Percentiles rank a stretch among this genome's conserved stretches.
Evolutionary conservation across 37 sponge, comb jelly and placozoan species (phyloP).

Genomic region (Hexactinellida sp.): DNA sequence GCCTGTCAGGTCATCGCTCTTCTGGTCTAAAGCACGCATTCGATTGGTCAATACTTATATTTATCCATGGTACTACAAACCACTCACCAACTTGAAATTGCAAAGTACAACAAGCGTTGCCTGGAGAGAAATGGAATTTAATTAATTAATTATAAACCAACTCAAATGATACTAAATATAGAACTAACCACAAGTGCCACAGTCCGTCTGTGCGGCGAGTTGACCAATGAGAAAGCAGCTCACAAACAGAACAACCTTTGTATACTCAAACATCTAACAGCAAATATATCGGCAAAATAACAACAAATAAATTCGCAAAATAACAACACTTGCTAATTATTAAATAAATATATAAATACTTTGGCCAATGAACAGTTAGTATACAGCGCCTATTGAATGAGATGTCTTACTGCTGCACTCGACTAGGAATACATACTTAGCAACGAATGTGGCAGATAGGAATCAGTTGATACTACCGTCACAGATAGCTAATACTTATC

Average conservation of each 20-base stretch:
- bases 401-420: no score
- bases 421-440: no score
- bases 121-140: not conserved
- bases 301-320: no score
- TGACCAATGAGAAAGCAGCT: not conserved
- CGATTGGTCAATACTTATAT: not conserved
- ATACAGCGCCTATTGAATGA: no score
- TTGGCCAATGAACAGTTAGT: no score
- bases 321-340: no score
- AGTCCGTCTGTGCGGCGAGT: not conserved
- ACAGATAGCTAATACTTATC: no score
- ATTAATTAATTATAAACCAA: not conserved
- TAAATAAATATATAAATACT: no score
- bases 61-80: not conserved
- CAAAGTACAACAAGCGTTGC: not conserved
- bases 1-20: not conserved
- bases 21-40: not conserved
- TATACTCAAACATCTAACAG: not conserved
- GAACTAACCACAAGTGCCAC: not conserved
- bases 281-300: not conserved
- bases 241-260: not conserved
- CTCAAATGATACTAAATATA: not conserved
- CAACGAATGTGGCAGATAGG: no score
- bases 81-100: constrained; percentile 1
- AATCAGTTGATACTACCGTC: no score